A percentile compares a stretch with the other conserved stretches of the same genome.
These are phyloP conservation scores for Netelia inedita DNA, from an alignment of 2,888 invertebrate species.

Conservation along the genomic window DNA sequence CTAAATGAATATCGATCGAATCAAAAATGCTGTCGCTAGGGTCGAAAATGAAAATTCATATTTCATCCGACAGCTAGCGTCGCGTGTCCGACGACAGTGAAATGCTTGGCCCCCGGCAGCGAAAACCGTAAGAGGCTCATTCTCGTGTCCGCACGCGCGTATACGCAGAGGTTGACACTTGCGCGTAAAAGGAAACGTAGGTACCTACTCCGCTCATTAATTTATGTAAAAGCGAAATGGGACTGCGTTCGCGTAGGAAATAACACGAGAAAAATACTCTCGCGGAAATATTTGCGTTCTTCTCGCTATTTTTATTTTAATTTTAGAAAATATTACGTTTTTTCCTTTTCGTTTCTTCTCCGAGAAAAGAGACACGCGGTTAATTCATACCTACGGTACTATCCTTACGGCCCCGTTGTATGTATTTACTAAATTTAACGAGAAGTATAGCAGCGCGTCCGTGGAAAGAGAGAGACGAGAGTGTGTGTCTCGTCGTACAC, in stretches of 20 bases:
- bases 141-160: not conserved
- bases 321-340: not conserved
- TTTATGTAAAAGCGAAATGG: constrained; percentile 27
- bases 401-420: constrained; percentile 31
- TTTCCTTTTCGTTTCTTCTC: not conserved
- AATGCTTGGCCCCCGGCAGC: constrained; percentile 23
- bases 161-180: constrained; percentile 42
- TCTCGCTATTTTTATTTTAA: not conserved
- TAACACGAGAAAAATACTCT: not conserved
- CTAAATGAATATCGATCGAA: not conserved
- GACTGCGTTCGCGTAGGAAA: not conserved
- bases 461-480: constrained; percentile 22
- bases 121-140: constrained; percentile 23
- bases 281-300: constrained; percentile 4
- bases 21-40: constrained; percentile 13
- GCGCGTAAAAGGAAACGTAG: constrained; percentile 20
- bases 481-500: constrained; percentile 46
- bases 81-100: constrained; percentile 22
- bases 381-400: constrained; percentile 15
- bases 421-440: constrained; percentile 64
- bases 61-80: constrained; percentile 16
- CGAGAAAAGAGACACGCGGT: constrained; percentile 19
- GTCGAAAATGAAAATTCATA: constrained; percentile 14
- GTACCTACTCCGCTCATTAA: constrained; percentile 22
- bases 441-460: constrained; percentile 42